Base-by-base conservation (phyloP, 2,888 invertebrate species). In the Rhodophaea formosa region DNA sequence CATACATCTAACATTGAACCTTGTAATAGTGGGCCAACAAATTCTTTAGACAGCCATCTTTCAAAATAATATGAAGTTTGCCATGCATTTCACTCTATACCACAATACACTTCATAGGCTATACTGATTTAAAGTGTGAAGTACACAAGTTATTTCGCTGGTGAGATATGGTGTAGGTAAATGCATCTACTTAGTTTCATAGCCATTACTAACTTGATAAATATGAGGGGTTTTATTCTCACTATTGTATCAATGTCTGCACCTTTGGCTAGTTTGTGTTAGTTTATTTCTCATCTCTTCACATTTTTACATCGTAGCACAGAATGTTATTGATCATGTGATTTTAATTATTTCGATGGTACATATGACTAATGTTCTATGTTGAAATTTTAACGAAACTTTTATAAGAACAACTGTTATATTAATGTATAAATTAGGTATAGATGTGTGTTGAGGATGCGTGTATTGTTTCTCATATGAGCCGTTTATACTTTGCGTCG, bases 381-480 rank as follows among this genome's bases (percentile, higher is more conserved):
- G 77, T 80, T 83, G 72, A 79, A 77, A 75, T 72, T 80, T 61
- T 69, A 78, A 74, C 63, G 62, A 79, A 81, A 79, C 75, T 80
- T 82, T 84, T 84, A 77, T 84, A 82, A 74, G 76, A 77, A 77
- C 74, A 79, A 78, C 71, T 82, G 85, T 87, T 86, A 83, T 75
- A 71, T 79, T 81, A 78, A 77, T 84, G 79, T 84, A 80, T 79
- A 83, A 77, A 74, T 69, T 77, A 79, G 79, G 65, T 77, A 66
- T 73, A 68, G 65, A 68, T 57, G 66, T 75, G 70, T 77, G 77
- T 74, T 70, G 70, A 63, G 67, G 65, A 69, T 70, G 72, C 60
- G 71, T 72, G 70, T 70, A 73, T 64, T 61, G 61, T 57, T 56
- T 51, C 60, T 56, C 54, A 61, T 52, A 57, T 58, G 60, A 62